These are phyloP conservation scores for Thymelicus sylvestris DNA, from an alignment of 2,888 invertebrate genomes.

Conservation along the genomic window DNA sequence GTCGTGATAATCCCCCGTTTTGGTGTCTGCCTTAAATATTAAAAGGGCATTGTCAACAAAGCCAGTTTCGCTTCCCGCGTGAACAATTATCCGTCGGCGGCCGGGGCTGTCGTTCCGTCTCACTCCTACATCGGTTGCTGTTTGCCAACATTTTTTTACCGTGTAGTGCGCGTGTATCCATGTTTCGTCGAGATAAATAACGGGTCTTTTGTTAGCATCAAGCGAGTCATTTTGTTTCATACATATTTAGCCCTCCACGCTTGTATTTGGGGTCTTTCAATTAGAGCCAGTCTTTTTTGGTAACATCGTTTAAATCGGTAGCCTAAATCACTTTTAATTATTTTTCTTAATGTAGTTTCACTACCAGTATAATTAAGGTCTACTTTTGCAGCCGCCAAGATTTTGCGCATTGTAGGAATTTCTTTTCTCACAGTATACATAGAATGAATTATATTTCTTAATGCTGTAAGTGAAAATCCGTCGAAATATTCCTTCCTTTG, in stretches of 20 bases:
- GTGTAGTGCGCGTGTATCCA: conserved; percentile 43
- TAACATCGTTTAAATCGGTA: conserved; percentile 41
- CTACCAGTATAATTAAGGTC: conserved; percentile 42
- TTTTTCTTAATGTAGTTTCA: conserved; percentile 38
- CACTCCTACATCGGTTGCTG: conserved; percentile 36
- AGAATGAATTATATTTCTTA: conserved; percentile 44
- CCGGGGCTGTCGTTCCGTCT: conserved; percentile 41
- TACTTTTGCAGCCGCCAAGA: conserved; percentile 43
- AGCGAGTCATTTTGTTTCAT: conserved; percentile 40
- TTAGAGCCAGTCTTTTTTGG: conserved; percentile 39
- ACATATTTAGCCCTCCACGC: conserved; percentile 43
- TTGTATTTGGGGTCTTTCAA: conserved; percentile 42
- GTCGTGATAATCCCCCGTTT: conserved; percentile 39
- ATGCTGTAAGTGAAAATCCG: conserved; percentile 41
- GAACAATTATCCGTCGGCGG: conserved; percentile 38
- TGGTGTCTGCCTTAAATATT: conserved; percentile 32
- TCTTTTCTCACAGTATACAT: conserved; percentile 44
- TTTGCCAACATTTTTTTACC: conserved; percentile 40
- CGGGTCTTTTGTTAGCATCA: conserved; percentile 37
- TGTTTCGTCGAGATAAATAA: conserved; percentile 39
- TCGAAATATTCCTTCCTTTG: conserved; percentile 40
- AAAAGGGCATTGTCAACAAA: conserved; percentile 40
- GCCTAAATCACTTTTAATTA: conserved; percentile 37
- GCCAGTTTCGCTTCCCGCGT: conserved; percentile 40
- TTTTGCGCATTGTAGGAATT: conserved; percentile 45